Conservation (phyloP, 2,888 invertebrate species). For the Dendrolimus pini region DNA sequence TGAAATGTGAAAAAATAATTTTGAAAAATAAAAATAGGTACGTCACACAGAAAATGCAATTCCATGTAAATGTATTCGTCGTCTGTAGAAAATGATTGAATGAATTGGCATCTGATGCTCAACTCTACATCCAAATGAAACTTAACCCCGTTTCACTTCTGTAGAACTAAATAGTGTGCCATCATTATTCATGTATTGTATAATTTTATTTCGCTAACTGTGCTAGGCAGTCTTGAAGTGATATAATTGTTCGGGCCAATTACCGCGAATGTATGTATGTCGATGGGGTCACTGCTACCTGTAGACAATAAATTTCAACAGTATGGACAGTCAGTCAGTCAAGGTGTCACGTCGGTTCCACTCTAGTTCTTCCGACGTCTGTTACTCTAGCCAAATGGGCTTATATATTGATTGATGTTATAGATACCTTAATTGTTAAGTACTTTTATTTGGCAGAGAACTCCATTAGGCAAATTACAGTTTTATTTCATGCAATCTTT, state of each 20-base stretch:
- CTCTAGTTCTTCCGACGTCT: slow-evolving; percentile 35
- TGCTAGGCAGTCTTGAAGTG: too few species aligned
- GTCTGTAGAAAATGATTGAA: too few species aligned
- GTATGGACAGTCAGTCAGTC: slow-evolving; percentile 21
- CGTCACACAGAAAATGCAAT: too few species aligned
- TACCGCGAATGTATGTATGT: neutral
- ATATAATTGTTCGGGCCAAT: neutral
- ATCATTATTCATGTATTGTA: too few species aligned
- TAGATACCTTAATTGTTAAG: neutral
- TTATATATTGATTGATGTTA: neutral
- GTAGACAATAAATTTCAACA: slow-evolving; percentile 27
- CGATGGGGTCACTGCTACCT: neutral
- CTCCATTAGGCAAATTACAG: neutral
- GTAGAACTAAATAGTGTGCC: too few species aligned
- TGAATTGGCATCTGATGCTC: too few species aligned
- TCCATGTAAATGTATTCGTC: too few species aligned
- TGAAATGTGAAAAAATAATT: too few species aligned
- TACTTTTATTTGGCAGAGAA: neutral
- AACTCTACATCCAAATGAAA: too few species aligned
- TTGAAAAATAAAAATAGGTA: too few species aligned
- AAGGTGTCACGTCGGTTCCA: slow-evolving; percentile 34
- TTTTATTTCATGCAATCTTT: neutral
- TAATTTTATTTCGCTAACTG: too few species aligned
- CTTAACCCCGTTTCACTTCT: too few species aligned
- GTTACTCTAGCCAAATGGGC: slow-evolving; percentile 31